phyloP scores from a whole-genome alignment of 2,113 vertebrate genomes.

The Sylvilagus bachmani region DNA sequence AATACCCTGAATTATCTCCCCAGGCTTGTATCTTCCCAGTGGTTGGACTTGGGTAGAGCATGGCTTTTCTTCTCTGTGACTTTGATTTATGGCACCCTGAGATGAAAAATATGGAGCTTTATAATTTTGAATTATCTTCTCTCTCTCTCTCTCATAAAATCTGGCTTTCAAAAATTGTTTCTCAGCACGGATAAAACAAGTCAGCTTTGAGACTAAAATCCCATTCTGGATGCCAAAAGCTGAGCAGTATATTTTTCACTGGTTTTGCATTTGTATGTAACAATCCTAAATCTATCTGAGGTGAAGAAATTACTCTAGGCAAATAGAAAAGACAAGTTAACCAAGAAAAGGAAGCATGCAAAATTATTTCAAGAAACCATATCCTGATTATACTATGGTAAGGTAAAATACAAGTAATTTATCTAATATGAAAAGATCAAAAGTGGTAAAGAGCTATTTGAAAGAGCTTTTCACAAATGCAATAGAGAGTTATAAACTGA shows the following conservation, averaged over 20 bases:
- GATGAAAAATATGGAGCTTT: not conserved
- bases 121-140: not conserved
- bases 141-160: not conserved
- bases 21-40: not conserved
- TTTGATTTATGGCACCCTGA: not conserved
- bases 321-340: not conserved
- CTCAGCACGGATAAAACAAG: not conserved
- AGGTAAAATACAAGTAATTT: not conserved
- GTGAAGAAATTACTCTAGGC: not conserved
- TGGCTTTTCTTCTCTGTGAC: not conserved
- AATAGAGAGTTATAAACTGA: not conserved
- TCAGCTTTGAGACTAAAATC: not conserved
- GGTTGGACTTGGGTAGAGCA: not conserved
- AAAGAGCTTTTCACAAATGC: not conserved
- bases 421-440: not conserved
- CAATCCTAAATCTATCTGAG: not conserved
- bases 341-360: not conserved
- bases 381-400: too few relatives aligned
- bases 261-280: not conserved
- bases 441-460: not conserved
- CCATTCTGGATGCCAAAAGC: not conserved
- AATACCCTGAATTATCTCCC: not conserved
- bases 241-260: not conserved
- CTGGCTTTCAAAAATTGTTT: not conserved
- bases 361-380: not conserved